These are phyloP conservation scores for Calcarius ornatus DNA, from an alignment of 2,113 vertebrate species.

Conservation along the genomic window DNA sequence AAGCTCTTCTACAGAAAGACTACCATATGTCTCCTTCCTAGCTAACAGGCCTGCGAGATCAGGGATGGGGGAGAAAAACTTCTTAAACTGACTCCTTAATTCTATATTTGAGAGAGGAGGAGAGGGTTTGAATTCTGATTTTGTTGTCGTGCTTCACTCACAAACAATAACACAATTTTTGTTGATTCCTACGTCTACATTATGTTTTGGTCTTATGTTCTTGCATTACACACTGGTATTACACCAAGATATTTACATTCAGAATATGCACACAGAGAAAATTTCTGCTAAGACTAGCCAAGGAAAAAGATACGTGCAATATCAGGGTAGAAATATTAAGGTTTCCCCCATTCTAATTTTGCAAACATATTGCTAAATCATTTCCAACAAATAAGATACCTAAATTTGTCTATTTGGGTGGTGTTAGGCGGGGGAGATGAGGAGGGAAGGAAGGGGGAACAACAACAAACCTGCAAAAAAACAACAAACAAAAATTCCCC, in stretches of 20 bases:
- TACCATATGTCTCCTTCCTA: not conserved
- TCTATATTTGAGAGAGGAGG: not conserved
- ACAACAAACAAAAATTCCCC: not conserved
- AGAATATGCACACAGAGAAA: not conserved
- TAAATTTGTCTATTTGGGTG: not conserved
- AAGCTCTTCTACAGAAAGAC: not conserved
- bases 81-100: not conserved
- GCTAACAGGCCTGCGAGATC: not conserved
- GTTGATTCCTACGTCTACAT: not conserved
- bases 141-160: not conserved
- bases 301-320: not conserved
- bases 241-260: not conserved
- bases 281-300: not conserved
- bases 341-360: not conserved
- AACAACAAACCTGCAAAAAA: not conserved
- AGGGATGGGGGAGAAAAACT: not conserved
- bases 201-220: not conserved
- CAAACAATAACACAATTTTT: not conserved
- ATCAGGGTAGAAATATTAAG: not conserved
- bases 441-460: not conserved
- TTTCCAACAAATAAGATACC: not conserved
- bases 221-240: not conserved
- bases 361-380: not conserved
- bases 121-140: not conserved
- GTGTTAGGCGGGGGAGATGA: accelerated